Evolutionary conservation across 2,888 invertebrate genomes (phyloP).

Genomic region (Brachyptera putata): DNA sequence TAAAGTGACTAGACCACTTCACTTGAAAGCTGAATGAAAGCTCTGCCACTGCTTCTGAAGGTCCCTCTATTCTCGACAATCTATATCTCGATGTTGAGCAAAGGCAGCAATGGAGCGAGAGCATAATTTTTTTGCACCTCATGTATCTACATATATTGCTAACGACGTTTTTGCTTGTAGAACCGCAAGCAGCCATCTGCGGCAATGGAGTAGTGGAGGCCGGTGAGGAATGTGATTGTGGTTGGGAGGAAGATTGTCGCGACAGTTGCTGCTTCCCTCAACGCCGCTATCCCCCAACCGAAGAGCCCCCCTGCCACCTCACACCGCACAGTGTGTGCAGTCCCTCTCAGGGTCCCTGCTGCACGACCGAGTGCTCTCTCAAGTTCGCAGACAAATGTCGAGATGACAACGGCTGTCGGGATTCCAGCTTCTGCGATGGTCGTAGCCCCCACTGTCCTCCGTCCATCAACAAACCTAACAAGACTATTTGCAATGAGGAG

Average conservation of each 20-base stretch:
- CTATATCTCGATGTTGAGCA: no score
- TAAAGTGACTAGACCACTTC: no score
- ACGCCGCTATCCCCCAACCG: conserved; percentile 68
- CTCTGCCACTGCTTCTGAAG: no score
- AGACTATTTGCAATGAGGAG: conserved; percentile 93
- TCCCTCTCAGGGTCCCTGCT: conserved; percentile 93
- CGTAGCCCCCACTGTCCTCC: conserved; percentile 85
- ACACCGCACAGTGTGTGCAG: conserved; percentile 75
- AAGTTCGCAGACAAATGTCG: conserved; percentile 85
- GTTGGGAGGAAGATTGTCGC: conserved; percentile 94
- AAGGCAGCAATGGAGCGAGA: no score
- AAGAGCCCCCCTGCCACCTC: conserved; percentile 81
- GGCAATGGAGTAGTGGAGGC: conserved; percentile 97
- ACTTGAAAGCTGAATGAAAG: no score
- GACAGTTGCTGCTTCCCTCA: conserved; percentile 93
- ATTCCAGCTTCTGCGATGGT: conserved; percentile 89
- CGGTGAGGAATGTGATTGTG: conserved; percentile 98
- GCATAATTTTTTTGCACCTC: no score
- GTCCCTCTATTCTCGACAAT: no score
- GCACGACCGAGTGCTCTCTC: conserved; percentile 79
- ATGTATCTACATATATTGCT: no score
- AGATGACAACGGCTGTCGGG: conserved; percentile 89
- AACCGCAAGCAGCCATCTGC: conserved; percentile 90
- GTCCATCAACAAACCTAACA: conserved; percentile 87
- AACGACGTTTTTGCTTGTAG: no score